Percentiles rank a stretch among this genome's conserved stretches.
Conservation (phyloP, 2,797 vertebrate genomes). For the Tadarida brasiliensis region DNA sequence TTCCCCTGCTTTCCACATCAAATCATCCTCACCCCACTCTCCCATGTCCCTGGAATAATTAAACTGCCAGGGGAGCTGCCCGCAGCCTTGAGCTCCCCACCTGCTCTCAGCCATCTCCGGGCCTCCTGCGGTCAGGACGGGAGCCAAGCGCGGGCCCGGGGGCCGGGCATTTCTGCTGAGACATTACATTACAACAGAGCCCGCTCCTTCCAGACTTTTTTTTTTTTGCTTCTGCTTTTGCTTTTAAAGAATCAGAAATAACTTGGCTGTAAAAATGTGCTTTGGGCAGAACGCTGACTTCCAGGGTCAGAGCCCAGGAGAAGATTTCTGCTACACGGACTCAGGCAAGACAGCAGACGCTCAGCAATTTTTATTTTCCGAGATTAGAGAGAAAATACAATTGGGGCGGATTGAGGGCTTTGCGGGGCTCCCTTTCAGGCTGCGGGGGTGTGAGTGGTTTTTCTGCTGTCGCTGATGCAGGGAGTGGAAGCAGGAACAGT, state of each 20-base stretch:
- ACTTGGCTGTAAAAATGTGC: conserved; percentile 80
- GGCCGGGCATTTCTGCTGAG: conserved; percentile 72
- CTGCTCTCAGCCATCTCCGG: neutral
- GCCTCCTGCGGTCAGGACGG: neutral
- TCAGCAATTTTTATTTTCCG: conserved; percentile 76
- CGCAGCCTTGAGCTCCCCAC: neutral
- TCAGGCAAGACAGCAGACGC: conserved; percentile 47
- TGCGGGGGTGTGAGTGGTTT: neutral
- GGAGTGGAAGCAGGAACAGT: neutral
- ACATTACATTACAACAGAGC: conserved; percentile 63
- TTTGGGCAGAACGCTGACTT: conserved; percentile 70
- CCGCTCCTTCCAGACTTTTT: conserved; percentile 47
- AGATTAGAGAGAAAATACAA: conserved; percentile 72
- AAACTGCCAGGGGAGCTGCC: neutral
- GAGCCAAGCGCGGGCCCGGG: conserved; percentile 1
- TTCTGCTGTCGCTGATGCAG: neutral
- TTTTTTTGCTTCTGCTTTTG: conserved; percentile 65
- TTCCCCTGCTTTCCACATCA: conserved; percentile 44
- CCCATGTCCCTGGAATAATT: conserved; percentile 38
- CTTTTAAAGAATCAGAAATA: conserved; percentile 85
- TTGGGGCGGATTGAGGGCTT: conserved; percentile 68
- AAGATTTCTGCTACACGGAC: conserved; percentile 62
- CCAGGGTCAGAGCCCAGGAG: conserved; percentile 65
- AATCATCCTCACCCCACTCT: neutral
- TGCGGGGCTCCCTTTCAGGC: neutral